Conservation (phyloP, 2,113 vertebrate species). For the Cercopithecus mona region DNA sequence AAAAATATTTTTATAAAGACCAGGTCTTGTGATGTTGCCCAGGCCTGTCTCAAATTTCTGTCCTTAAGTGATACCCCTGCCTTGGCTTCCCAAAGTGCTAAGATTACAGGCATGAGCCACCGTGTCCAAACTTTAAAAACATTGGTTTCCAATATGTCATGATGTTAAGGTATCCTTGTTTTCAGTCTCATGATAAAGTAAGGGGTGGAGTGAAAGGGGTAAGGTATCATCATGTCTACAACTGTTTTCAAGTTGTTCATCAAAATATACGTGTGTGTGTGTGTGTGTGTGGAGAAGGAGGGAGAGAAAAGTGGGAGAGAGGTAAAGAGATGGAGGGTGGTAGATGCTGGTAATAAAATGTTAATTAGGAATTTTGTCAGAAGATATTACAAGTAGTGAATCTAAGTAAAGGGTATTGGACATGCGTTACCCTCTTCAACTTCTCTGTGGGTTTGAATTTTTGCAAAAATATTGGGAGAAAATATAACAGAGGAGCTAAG, state of each 20-base stretch:
- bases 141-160: not conserved
- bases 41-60: not conserved
- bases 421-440: not conserved
- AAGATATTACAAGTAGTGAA: not conserved
- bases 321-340: not conserved
- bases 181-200: not conserved
- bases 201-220: not conserved
- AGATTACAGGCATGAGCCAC: not conserved
- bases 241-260: not conserved
- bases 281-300: not conserved
- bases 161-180: not conserved
- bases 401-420: not conserved
- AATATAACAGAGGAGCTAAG: not conserved
- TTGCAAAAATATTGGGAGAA: not conserved
- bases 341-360: not conserved
- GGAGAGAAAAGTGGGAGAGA: not conserved
- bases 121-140: too few species aligned
- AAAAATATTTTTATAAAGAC: too few species aligned
- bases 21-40: not conserved
- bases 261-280: not conserved
- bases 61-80: not conserved
- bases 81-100: not conserved
- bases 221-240: not conserved
- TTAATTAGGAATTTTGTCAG: not conserved
- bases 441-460: not conserved